Evolutionary conservation across 92 coral and sea anemone species (phyloP), one percentile per base, ranked within the genome.

Genomic region (Epizoanthus rinbou): DNA sequence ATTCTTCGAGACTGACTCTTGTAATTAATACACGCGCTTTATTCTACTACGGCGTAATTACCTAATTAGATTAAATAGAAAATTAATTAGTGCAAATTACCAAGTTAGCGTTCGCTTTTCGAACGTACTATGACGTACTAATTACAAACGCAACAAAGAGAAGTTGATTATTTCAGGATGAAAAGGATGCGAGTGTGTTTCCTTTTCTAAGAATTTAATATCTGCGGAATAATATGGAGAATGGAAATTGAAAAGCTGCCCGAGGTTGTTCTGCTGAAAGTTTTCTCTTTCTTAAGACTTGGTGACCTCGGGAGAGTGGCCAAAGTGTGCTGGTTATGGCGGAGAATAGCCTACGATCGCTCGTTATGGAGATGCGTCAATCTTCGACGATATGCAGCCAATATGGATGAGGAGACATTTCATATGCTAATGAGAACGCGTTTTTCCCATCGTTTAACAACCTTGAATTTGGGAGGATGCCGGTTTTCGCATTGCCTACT

Each of bases 301-400:
- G 73, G 91, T 23, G 98, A 97, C 78, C 87, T 97, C 68, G 98
- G 99, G 22, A 82, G 90, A 64, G 99, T 89, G 14, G 92, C 98
- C 15, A 90, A 87, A 75, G 99, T 97, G 5, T 97, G 99, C 84
- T 88, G 86, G 54, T 89, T 91, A 41, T 97, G 99, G 99, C 90
- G 93, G 53, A 85, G 99, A 53, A 93, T 97, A 8, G 91, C 99
- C 35, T 94, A 97, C 85, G 99, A 97, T 72, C 97, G 93, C 70
- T 90, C 92, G 43, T 76, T 97, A 64, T 97, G 99, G 99, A 94
- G 90, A 81, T 88, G 93, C 47, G 98, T 97, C 52, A 97, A 94
- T 63, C 71, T 97, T 50, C 92, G 94, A 74, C 79, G 92, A 69
- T 89, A 92, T 87, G 94, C 98, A 0, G 86, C 90, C 16, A 87